phyloP scores from a whole-genome alignment of 2,113 vertebrate species.

The Dolichotis patagonum region DNA sequence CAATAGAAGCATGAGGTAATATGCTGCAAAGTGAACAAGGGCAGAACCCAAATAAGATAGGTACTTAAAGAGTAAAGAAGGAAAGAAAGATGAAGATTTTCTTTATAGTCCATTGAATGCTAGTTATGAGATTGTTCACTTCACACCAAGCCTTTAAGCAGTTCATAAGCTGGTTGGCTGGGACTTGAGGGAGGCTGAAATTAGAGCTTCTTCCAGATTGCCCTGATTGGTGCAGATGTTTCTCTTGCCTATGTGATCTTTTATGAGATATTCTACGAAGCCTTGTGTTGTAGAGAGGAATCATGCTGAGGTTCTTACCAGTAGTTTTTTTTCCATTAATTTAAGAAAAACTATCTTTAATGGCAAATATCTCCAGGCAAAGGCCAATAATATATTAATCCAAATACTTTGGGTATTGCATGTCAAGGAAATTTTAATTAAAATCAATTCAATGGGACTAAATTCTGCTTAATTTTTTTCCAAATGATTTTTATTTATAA shows the following conservation, averaged over 20 bases:
- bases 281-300: not conserved
- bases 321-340: not conserved
- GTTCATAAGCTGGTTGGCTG: not conserved
- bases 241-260: not conserved
- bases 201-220: not conserved
- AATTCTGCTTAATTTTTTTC: not conserved
- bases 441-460: not conserved
- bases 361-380: not conserved
- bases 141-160: not conserved
- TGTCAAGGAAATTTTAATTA: slow-evolving; percentile 17
- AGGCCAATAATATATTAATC: not conserved
- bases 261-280: not conserved
- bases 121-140: not conserved
- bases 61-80: not conserved
- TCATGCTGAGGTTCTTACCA: not conserved
- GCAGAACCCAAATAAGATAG: not conserved
- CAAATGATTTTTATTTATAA: slow-evolving; percentile 1
- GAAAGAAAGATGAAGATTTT: not conserved
- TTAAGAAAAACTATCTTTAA: slow-evolving; percentile 44
- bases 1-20: no score
- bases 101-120: not conserved
- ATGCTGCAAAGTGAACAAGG: not conserved
- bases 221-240: not conserved
- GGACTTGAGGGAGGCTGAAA: not conserved
- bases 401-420: not conserved